Evolutionary conservation across 2,797 vertebrate species (phyloP).

Genomic region (Artibeus jamaicensis): DNA sequence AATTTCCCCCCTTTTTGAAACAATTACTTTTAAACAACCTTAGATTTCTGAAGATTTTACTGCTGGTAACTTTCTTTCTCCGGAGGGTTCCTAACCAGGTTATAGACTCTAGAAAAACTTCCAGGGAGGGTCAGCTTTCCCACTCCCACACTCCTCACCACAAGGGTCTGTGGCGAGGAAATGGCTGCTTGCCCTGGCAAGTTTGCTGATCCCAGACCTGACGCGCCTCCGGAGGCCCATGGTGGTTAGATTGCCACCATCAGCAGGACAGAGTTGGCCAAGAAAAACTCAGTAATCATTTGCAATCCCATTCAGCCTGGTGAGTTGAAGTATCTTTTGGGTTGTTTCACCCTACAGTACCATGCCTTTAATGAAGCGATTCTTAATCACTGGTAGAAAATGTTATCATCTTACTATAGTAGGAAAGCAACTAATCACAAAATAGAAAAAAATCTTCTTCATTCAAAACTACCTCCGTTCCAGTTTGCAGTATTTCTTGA

Average conservation of each 20-base stretch:
- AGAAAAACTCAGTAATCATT: not conserved
- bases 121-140: not conserved
- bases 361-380: not conserved
- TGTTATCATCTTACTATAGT: not conserved
- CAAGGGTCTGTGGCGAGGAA: slow-evolving; percentile 19
- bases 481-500: not conserved
- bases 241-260: not conserved
- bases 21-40: not conserved
- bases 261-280: not conserved
- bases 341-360: not conserved
- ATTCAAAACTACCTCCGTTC: not conserved
- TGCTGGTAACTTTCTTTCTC: slow-evolving; percentile 25
- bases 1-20: not conserved
- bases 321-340: not conserved
- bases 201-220: not conserved
- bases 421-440: not conserved
- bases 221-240: not conserved
- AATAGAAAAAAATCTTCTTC: not conserved
- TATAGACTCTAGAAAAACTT: not conserved
- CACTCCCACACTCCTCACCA: not conserved
- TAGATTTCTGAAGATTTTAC: not conserved
- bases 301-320: not conserved
- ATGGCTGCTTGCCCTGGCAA: not conserved
- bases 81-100: not conserved
- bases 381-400: slow-evolving; percentile 17